Percentiles rank a stretch among this genome's conserved stretches.
Evolutionary conservation across 2,113 vertebrate genomes (phyloP).

Genomic region (Scatophagus argus): DNA sequence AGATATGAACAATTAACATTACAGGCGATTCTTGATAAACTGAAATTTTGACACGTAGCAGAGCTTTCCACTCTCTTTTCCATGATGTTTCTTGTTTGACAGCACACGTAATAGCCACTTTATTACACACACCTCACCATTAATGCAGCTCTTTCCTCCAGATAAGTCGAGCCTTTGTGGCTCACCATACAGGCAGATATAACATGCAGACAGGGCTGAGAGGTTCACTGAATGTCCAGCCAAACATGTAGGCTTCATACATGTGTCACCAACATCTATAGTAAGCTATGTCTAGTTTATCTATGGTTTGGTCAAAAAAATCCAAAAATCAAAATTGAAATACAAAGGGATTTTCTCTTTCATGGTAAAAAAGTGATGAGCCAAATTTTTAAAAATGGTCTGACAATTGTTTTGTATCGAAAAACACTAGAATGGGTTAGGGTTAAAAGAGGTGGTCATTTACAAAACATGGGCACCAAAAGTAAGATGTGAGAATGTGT

Average conservation of each 20-base stretch:
- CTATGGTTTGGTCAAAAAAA: no score
- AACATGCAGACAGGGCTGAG: constrained; percentile 26
- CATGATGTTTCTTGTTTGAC: constrained; percentile 41
- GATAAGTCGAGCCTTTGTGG: constrained; percentile 53
- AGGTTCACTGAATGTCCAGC: constrained; percentile 38
- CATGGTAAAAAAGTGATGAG: no score
- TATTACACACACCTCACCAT: constrained; percentile 35
- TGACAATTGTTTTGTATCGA: no score
- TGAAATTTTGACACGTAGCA: constrained; percentile 68
- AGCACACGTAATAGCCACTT: constrained; percentile 47
- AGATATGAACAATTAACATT: constrained; percentile 75
- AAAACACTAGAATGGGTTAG: no score
- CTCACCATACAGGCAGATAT: constrained; percentile 37
- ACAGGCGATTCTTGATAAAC: constrained; percentile 64
- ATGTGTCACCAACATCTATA: constrained; percentile 22
- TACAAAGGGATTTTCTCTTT: no score
- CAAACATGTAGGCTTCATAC: background rate
- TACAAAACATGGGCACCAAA: no score
- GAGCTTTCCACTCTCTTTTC: constrained; percentile 28
- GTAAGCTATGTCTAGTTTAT: background rate
- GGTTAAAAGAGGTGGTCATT: no score
- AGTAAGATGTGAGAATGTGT: no score
- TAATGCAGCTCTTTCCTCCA: constrained; percentile 40
- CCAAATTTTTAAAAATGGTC: no score
- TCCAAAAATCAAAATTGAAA: no score